Base-by-base conservation (phyloP, 2,113 vertebrate genomes). In the Myodes glareolus region DNA sequence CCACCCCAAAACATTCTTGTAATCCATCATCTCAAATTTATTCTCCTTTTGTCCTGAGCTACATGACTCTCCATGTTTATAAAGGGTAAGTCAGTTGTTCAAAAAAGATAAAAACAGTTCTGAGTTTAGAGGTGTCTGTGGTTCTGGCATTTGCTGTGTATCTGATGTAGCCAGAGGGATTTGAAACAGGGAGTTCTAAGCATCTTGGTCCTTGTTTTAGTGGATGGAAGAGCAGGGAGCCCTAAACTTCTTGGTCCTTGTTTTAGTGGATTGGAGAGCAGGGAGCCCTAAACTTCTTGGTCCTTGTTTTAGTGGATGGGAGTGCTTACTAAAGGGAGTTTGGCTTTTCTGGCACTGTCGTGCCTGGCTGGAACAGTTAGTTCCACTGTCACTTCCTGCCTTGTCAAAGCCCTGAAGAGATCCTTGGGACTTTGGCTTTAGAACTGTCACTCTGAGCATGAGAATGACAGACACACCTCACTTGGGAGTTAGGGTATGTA, bases 341-440 rank as follows among this genome's bases (percentile, higher is more conserved):
- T 36, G 10, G 12, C 42, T 92, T 72, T 78, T 90, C 80, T 88
- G 86, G 13, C 70, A 47, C 21, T 19, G 21, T 42, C 45, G 19
- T 63, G 21, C 67, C 63, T 84, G 70, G 63, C 82, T 12, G 65
- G 68, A 75, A 88, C 81, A 81, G 36, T 58, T 61, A 86, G 52
- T 78, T 76, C 39, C 47, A 13, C 17, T 93, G 70, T 36, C 39
- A 81, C 47, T 85, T 94, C 76, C 47, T 29, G 5, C 31, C 55
- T 94, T 10, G 1, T 25, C 50, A 33, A 50, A 92, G 55, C 27
- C 73, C 1, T 61, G 17, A 12, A 88, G 90, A 96, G 58, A 94
- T 65, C 70, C 80, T 77, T 95, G 84, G 81, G 58, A 97, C 87
- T 96, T 96, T 76, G 78, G 52, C 52, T 90, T 87, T 89, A 70